These are phyloP conservation scores for Spheniscus mendiculus DNA, from an alignment of 2,113 vertebrate genomes.

Conservation along the genomic window DNA sequence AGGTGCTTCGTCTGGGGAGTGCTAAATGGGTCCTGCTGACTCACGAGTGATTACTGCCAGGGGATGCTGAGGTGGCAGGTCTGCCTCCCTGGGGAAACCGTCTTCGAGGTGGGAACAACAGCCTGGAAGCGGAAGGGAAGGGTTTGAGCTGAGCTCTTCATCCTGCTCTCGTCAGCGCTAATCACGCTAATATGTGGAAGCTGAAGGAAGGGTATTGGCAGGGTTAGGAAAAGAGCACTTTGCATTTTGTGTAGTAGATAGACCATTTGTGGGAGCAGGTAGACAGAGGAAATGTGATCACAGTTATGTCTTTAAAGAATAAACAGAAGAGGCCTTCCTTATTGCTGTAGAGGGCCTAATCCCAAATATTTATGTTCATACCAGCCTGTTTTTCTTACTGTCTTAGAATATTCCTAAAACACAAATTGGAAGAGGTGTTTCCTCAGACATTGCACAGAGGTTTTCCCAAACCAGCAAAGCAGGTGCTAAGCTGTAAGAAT, in stretches of 20 bases:
- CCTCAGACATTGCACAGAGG: neutral
- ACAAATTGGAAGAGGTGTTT: neutral
- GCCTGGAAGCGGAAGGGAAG: neutral
- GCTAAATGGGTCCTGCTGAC: constrained; percentile 39
- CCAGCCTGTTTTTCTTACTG: neutral
- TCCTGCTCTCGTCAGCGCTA: neutral
- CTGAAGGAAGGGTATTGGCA: neutral
- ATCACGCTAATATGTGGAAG: neutral
- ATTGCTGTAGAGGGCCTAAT: neutral
- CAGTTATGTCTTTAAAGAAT: neutral
- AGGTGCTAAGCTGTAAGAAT: neutral
- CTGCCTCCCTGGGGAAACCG: neutral
- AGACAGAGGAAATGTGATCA: neutral
- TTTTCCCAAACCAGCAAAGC: neutral
- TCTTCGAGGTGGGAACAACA: neutral
- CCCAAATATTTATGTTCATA: neutral
- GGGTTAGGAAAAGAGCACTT: neutral
- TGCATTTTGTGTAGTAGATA: neutral
- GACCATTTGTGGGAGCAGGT: neutral
- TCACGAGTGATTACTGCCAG: neutral
- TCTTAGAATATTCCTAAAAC: neutral
- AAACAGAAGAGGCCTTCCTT: neutral
- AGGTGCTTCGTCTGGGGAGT: neutral
- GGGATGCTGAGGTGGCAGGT: constrained; percentile 13
- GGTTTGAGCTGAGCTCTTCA: neutral